Evolutionary conservation across 1,140 invertebrate genomes (phyloP).

Genomic region (Sycobia sp.): DNA sequence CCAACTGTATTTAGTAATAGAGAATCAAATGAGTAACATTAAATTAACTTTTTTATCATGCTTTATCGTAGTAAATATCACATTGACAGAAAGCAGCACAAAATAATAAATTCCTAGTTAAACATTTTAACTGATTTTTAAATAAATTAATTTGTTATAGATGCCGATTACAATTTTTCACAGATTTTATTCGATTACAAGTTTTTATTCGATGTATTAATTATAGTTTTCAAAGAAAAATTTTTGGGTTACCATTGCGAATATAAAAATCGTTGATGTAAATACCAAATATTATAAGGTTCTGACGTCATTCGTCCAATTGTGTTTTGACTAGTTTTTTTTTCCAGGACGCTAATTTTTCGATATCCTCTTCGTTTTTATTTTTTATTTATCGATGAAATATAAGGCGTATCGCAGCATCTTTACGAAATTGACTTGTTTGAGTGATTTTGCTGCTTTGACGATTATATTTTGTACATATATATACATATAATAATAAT

Average conservation of each 20-base stretch:
- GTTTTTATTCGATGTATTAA: slow-evolving; percentile 3
- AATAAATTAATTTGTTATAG: too few species aligned
- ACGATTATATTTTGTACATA: slow-evolving; percentile 23
- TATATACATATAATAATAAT: slow-evolving; percentile 21
- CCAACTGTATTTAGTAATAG: slow-evolving; percentile 25
- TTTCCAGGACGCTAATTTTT: slow-evolving; percentile 21
- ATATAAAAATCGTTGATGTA: slow-evolving; percentile 25
- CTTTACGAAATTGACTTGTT: background rate
- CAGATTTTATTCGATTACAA: background rate
- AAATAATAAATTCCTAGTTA: slow-evolving; percentile 28
- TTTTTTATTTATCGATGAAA: slow-evolving; percentile 22
- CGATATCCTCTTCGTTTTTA: slow-evolving; percentile 18
- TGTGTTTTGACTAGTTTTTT: slow-evolving; percentile 4
- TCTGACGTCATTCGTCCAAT: slow-evolving; percentile 14
- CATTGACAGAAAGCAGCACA: slow-evolving; percentile 21
- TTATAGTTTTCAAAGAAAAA: slow-evolving; percentile 4
- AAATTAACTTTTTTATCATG: slow-evolving; percentile 16
- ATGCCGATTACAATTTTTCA: too few species aligned
- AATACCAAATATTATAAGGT: slow-evolving; percentile 28
- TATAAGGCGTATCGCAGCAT: slow-evolving; percentile 3
- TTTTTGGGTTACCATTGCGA: slow-evolving; percentile 29
- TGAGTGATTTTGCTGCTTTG: background rate
- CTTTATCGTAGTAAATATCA: slow-evolving; percentile 22
- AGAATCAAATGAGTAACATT: slow-evolving; percentile 15
- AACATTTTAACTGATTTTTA: slow-evolving; percentile 9